Conservation (phyloP, 2,888 invertebrate species). For the Hydrotaea diabolus region DNA sequence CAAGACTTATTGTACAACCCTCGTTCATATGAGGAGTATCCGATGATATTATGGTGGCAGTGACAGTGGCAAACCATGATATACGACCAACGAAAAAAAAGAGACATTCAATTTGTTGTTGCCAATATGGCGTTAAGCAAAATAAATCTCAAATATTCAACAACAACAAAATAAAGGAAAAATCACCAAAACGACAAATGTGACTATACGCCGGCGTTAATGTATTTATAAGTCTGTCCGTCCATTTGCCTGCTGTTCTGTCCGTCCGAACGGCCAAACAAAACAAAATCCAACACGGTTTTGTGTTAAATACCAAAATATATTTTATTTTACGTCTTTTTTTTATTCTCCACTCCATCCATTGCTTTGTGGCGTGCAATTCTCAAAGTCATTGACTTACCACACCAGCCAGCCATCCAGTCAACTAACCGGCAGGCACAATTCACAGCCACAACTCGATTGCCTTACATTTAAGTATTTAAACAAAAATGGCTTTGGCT, state of each 20-base stretch:
- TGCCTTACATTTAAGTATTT: conserved; percentile 64
- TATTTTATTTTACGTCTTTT: conserved; percentile 42
- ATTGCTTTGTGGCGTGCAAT: conserved; percentile 63
- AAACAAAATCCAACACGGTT: conserved; percentile 28
- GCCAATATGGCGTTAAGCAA: conserved; percentile 63
- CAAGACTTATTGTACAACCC: neutral
- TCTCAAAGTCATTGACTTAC: conserved; percentile 65
- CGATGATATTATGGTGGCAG: neutral
- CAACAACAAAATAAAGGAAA: conserved; percentile 5
- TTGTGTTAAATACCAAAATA: conserved; percentile 38
- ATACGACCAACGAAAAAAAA: conserved; percentile 21
- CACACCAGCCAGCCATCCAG: conserved; percentile 9
- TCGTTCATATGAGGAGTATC: neutral
- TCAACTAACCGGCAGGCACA: neutral
- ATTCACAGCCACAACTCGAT: conserved; percentile 43
- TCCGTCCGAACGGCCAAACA: conserved; percentile 50
- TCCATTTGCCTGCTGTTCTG: conserved; percentile 33
- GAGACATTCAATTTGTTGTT: conserved; percentile 47
- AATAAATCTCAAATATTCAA: conserved; percentile 11
- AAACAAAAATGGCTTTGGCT: conserved; percentile 59
- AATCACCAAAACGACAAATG: conserved; percentile 32
- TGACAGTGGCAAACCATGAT: conserved; percentile 8
- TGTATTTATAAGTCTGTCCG: conserved; percentile 57
- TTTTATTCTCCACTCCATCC: conserved; percentile 29
- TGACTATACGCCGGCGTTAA: conserved; percentile 56